Conservation (phyloP, 2,113 vertebrate genomes). For the Channa maculata region DNA sequence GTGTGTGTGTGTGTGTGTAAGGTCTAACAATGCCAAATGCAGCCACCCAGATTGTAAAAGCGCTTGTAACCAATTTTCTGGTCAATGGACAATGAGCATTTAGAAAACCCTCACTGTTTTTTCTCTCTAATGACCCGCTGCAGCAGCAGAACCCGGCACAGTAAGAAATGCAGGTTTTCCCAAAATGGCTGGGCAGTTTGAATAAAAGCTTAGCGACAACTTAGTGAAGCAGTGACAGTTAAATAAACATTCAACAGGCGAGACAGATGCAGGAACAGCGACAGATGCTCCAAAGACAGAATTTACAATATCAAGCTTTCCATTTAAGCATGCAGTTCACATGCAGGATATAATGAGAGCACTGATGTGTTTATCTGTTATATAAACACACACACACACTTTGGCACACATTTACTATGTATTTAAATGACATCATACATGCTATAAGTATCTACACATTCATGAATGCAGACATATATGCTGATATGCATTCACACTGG, state of each 20-base stretch:
- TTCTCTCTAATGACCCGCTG: neutral
- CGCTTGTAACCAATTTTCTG: conserved; percentile 64
- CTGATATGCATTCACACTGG: neutral
- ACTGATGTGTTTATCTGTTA: neutral
- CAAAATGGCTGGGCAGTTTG: conserved; percentile 8
- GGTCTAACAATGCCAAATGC: conserved; percentile 40
- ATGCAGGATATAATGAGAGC: conserved; percentile 14
- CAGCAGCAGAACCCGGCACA: neutral
- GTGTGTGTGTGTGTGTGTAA: neutral
- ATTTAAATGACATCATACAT: neutral
- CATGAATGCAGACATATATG: neutral
- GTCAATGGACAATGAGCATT: conserved; percentile 52
- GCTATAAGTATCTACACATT: neutral
- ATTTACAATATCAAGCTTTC: conserved; percentile 13
- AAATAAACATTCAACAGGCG: conserved; percentile 10
- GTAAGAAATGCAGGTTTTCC: neutral
- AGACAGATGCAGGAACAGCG: conserved; percentile 8
- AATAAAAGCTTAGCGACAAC: conserved; percentile 15
- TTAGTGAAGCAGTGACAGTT: conserved; percentile 16
- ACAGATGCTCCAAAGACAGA: conserved; percentile 13
- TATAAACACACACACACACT: conserved; percentile 19
- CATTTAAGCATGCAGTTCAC: conserved; percentile 17
- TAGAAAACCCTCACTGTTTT: conserved; percentile 14
- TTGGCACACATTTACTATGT: conserved; percentile 2
- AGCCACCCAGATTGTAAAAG: conserved; percentile 52